Base-by-base conservation (phyloP, 2,113 vertebrate genomes). In the Peromyscus polionotus region DNA sequence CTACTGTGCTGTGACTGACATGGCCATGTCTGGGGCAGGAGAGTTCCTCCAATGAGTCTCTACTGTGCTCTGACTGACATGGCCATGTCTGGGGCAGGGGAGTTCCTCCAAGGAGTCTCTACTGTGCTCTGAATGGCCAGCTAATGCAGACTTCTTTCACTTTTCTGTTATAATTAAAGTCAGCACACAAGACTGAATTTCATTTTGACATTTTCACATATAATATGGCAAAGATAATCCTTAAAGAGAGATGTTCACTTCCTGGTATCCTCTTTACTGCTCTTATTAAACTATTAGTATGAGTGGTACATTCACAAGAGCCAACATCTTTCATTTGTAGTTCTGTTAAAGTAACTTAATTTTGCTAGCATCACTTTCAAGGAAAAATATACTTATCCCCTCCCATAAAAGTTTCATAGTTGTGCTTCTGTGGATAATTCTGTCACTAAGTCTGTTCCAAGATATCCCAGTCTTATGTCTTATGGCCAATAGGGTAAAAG, bases 281-380 rank as follows among this genome's bases (percentile, higher is more conserved):
- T 67, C 7, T 83, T 86, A 67, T 17, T 79, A 83, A 95, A 84
- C 14, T 59, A 19, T 7, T 94, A 11, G 33, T 6, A 48, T 84
- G 31, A 65, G 14, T 12, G 80, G 39, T 31, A 2, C 26, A 67
- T 20, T 12, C 39, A 88, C 76, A 77, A 28, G 51, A 70, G 22
- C 28, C 54, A 88, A 77, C 1, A 45, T 54, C 33, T 72, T 68
- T 87, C 31, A 22, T 86, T 76, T 86, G 36, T 51, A 94, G 92
- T 94, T 79, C 59, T 89, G 17, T 57, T 86, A 89, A 95, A 94
- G 79, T 73, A 88, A n/a, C 22, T 87, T 73, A 61, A 17, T 61
- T 76, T 96, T 90, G 9, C 31, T 86, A 24, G 3, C 4, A 61
- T 84, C 9, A 16, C 88, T 87, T 76, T 85, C 59, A 22, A 65